Evolutionary conservation across 2,888 invertebrate species (phyloP).

Genomic region (Caenorhabditis doughertyi): DNA sequence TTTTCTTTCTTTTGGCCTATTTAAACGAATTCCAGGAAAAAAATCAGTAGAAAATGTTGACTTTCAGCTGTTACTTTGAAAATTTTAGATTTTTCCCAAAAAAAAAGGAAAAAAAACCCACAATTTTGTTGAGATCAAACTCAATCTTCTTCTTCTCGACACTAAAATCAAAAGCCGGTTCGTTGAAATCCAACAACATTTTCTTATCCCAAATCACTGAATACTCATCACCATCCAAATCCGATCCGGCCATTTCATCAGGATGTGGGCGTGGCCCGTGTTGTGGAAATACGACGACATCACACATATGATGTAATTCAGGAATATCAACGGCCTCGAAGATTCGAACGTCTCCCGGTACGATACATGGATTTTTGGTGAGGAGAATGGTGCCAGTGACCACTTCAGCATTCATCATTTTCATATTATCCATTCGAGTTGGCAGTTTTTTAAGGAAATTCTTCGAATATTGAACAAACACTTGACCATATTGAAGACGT

Average conservation of each 20-base stretch:
- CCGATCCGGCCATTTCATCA: conserved; percentile 84
- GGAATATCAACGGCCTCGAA: conserved; percentile 81
- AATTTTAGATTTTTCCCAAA: not conserved
- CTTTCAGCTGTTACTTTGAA: not conserved
- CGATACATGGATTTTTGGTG: conserved; percentile 84
- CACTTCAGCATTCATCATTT: not conserved
- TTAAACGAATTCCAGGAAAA: too few relatives aligned
- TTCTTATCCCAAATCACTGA: conserved; percentile 83
- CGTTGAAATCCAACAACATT: conserved; percentile 81
- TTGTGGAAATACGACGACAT: conserved; percentile 84
- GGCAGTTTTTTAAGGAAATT: conserved; percentile 56
- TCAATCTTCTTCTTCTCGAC: conserved; percentile 22
- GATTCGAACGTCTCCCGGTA: conserved; percentile 83
- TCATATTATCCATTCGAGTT: not conserved
- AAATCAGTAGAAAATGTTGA: not conserved
- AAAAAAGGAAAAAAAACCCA: conserved; percentile 6
- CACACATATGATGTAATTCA: conserved; percentile 80
- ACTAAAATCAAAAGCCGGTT: conserved; percentile 72
- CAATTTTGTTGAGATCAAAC: conserved; percentile 46
- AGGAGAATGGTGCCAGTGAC: conserved; percentile 82
- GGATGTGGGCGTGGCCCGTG: conserved; percentile 83
- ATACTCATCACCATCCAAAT: conserved; percentile 84
- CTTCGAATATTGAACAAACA: conserved; percentile 78
- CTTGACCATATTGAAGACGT: conserved; percentile 76
- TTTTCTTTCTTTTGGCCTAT: too few relatives aligned